A percentile compares a stretch with the other conserved stretches of the same genome.
These are phyloP conservation scores for Daktulosphaira vitifoliae DNA, from an alignment of 1,140 invertebrate species.

Conservation along the genomic window DNA sequence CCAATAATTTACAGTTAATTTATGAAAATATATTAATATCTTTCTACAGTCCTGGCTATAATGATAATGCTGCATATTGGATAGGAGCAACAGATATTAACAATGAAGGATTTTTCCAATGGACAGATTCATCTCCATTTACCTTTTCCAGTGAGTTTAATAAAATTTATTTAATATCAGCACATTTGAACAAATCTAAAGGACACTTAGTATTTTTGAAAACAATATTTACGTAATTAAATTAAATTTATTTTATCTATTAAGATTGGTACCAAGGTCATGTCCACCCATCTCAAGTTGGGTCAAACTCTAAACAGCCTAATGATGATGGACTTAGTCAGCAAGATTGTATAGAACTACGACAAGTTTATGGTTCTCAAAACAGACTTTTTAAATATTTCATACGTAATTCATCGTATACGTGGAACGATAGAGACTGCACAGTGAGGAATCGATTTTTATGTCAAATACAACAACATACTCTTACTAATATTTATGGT, in stretches of 20 bases:
- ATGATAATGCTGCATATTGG: constrained; percentile 61
- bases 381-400: constrained; percentile 45
- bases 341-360: constrained; percentile 68
- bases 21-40: constrained; percentile 23
- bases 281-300: constrained; percentile 49
- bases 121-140: constrained; percentile 63
- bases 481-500: background rate
- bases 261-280: constrained; percentile 69
- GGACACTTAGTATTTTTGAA: no score
- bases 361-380: constrained; percentile 48
- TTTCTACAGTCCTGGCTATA: constrained; percentile 49
- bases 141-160: constrained; percentile 59
- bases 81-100: constrained; percentile 63
- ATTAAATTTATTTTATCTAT: background rate
- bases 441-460: constrained; percentile 59
- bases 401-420: constrained; percentile 39
- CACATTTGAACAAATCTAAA: background rate
- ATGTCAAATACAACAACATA: constrained; percentile 52
- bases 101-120: constrained; percentile 65
- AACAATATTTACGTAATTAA: background rate
- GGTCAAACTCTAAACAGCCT: constrained; percentile 59
- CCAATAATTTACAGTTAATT: no score
- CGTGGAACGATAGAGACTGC: constrained; percentile 72
- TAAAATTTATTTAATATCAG: background rate
- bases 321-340: constrained; percentile 68